phyloP scores from a whole-genome alignment of 2,797 vertebrate genomes.

The Lycodopsis pacificus region DNA sequence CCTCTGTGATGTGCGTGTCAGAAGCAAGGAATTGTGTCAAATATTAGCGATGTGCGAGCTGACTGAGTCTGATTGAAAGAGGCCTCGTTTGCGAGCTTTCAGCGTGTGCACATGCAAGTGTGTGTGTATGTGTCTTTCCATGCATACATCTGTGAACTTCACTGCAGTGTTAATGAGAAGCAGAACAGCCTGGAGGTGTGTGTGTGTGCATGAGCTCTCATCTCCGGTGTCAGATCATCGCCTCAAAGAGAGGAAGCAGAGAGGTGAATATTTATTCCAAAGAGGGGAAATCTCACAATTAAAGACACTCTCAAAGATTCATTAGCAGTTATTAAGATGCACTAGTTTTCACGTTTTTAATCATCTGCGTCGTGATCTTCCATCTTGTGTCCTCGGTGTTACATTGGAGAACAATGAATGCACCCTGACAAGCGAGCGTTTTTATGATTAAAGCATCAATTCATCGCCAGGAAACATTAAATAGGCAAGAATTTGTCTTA shows the following conservation, averaged over 20 bases:
- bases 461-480: conserved; percentile 48
- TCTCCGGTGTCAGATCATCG: conserved; percentile 68
- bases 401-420: conserved; percentile 11
- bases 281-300: conserved; percentile 60
- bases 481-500: conserved; percentile 36
- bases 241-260: conserved; percentile 59
- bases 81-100: conserved; percentile 27
- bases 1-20: conserved; percentile 60
- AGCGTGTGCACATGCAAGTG: conserved; percentile 23
- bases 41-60: conserved; percentile 30
- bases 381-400: conserved; percentile 17
- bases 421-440: not conserved
- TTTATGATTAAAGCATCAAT: conserved; percentile 41
- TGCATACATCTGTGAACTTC: conserved; percentile 58
- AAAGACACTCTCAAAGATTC: conserved; percentile 36
- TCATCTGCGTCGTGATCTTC: conserved; percentile 32
- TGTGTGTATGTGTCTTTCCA: conserved; percentile 16
- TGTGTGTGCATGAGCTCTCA: conserved; percentile 50
- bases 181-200: conserved; percentile 54
- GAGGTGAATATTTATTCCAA: conserved; percentile 79
- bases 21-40: conserved; percentile 53
- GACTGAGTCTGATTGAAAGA: conserved; percentile 54
- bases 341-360: conserved; percentile 29
- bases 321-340: conserved; percentile 46
- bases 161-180: conserved; percentile 71